Evolutionary conservation across 2,888 invertebrate genomes (phyloP).

Genomic region (Petrolisthes manimaculis): DNA sequence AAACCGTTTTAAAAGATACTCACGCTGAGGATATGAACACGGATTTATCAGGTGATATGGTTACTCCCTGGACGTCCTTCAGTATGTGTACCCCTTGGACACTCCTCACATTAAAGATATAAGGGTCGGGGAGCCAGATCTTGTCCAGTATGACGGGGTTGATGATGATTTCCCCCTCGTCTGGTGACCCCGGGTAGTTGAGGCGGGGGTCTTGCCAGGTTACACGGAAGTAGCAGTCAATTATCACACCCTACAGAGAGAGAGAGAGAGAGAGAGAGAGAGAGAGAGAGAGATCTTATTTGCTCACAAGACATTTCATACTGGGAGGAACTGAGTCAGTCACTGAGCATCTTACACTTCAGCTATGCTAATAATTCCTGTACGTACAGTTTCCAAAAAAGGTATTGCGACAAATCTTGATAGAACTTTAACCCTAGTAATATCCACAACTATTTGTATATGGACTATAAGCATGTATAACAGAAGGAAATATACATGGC

Average conservation of each 20-base stretch:
- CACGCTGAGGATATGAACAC: conserved; percentile 34
- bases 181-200: conserved; percentile 2
- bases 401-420: too few relatives aligned
- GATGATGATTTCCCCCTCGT: conserved; percentile 2
- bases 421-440: too few relatives aligned
- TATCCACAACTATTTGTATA: too few relatives aligned
- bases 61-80: conserved; percentile 31
- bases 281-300: too few relatives aligned
- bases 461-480: too few relatives aligned
- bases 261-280: not conserved
- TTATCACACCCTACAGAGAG: not conserved
- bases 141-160: conserved; percentile 32
- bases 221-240: conserved; percentile 26
- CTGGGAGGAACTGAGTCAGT: too few relatives aligned
- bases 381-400: too few relatives aligned
- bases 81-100: conserved; percentile 17
- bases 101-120: conserved; percentile 37
- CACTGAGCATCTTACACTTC: too few relatives aligned
- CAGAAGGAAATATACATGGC: too few relatives aligned
- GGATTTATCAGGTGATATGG: conserved; percentile 1
- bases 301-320: too few relatives aligned
- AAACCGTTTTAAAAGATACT: not conserved
- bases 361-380: too few relatives aligned
- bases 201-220: conserved; percentile 35
- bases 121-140: conserved; percentile 46